These are phyloP conservation scores for Pelobates cultripes DNA, from an alignment of 2,797 vertebrate species.

Conservation along the genomic window DNA sequence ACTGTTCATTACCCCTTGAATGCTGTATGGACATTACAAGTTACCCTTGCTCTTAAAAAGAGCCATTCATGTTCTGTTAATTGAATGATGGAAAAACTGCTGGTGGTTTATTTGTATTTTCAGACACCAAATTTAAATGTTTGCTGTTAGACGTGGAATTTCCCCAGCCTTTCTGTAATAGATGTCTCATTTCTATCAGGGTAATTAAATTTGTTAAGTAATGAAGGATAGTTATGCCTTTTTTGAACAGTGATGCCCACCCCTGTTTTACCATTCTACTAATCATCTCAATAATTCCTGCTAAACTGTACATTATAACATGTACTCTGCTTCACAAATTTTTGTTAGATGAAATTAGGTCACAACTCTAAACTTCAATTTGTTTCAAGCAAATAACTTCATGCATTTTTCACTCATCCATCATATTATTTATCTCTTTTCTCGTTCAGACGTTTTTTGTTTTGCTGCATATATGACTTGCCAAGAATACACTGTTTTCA, in stretches of 20 bases:
- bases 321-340: slow-evolving; percentile 44
- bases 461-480: slow-evolving; percentile 39
- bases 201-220: slow-evolving; percentile 40
- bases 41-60: not conserved
- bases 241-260: slow-evolving; percentile 30
- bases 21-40: not conserved
- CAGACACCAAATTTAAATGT: not conserved
- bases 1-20: not conserved
- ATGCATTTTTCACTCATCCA: slow-evolving; percentile 52
- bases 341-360: slow-evolving; percentile 43
- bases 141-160: slow-evolving; percentile 21
- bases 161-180: slow-evolving; percentile 25
- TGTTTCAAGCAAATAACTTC: slow-evolving; percentile 36
- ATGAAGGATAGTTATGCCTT: slow-evolving; percentile 31
- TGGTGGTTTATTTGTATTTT: not conserved
- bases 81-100: not conserved
- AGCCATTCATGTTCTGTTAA: not conserved
- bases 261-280: slow-evolving; percentile 40
- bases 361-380: slow-evolving; percentile 49
- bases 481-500: slow-evolving; percentile 37
- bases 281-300: slow-evolving; percentile 39
- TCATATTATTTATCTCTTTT: slow-evolving; percentile 36
- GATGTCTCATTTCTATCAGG: slow-evolving; percentile 38
- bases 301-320: slow-evolving; percentile 48
- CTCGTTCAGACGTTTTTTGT: slow-evolving; percentile 37